Evolutionary conservation across 2,888 invertebrate species (phyloP).

Genomic region (Drosophila atroscutellata): DNA sequence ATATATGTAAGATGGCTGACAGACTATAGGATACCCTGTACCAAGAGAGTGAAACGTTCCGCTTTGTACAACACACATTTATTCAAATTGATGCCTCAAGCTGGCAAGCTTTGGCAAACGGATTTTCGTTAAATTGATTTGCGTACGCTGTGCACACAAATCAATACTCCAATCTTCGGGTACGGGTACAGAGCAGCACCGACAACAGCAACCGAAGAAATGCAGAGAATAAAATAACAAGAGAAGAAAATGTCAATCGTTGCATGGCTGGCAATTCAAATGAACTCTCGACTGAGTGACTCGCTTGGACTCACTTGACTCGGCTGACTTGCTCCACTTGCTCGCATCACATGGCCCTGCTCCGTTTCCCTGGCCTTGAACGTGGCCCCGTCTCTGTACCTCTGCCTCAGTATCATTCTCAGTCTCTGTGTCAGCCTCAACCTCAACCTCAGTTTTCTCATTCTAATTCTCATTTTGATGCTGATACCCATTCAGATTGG

Average conservation of each 20-base stretch:
- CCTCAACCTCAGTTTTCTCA: not conserved
- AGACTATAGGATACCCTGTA: not conserved
- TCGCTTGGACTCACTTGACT: constrained; percentile 41
- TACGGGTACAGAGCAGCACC: not conserved
- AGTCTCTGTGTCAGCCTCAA: not conserved
- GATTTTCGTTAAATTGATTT: not conserved
- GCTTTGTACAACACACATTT: no score
- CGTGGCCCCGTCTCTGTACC: constrained; percentile 7
- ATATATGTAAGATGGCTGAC: not conserved
- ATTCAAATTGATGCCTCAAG: not conserved
- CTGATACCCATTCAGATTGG: constrained; percentile 15
- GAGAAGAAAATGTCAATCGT: constrained; percentile 26
- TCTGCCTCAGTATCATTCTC: not conserved
- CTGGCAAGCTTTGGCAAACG: not conserved
- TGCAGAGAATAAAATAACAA: not conserved
- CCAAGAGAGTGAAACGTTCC: no score
- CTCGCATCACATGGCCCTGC: constrained; percentile 26
- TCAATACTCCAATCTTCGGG: not conserved
- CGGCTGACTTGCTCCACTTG: constrained; percentile 37
- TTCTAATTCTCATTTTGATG: constrained; percentile 17
- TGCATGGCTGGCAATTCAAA: constrained; percentile 41
- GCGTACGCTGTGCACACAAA: not conserved
- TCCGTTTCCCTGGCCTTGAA: constrained; percentile 53
- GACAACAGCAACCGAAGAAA: not conserved
- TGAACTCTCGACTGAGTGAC: constrained; percentile 22